Base-by-base conservation (phyloP, 2,888 invertebrate species). In the Epistrophe eligans region DNA sequence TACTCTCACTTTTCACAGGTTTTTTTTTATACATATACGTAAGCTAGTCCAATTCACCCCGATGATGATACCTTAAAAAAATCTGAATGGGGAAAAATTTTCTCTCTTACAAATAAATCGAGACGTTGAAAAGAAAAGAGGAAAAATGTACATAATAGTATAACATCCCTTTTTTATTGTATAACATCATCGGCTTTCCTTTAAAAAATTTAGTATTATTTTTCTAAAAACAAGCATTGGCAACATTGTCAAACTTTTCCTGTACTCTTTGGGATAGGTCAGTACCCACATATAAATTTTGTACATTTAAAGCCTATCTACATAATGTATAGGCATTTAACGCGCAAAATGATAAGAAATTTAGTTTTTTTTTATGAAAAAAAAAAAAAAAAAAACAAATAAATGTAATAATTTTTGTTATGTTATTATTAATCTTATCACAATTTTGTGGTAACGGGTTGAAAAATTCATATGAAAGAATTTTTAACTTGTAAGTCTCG, bases 1-100 rank as follows among this genome's bases (percentile, higher is more conserved):
- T 55, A 79, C 87, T 87, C 83, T 87, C 87, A 79, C 87, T 87
- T 87, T 87, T 79, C 73, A 85, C 55, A 43, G 45, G 66, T 35
- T 45, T 35, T 45, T 72, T 28, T 13, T 55, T 13, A 58, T 24
- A 24, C 3, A 24, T 3, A 28, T n/a, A 50, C 2, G 1, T 38
- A 55, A 28, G 55, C 35, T 15, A 15, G 11, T 10, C 5, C 11
- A 43, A 71, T 58, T 58, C 72, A 72, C 52, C 72, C 79, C 28
- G n/a, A n/a, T 24, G 24, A 24, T 24, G 15, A 55, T 32, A 2
- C n/a, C 55, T 62, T 24, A 32, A n/a, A 35, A 11, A 17, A 76
- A 79, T 40, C 35, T 55, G 35, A 77, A 67, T 10, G 71, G 72
- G 38, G 77, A 73, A 73, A 43, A 43, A 35, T 43, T 32, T 45